Conservation (phyloP, 2,113 vertebrate genomes). For the Oryzias melastigma region DNA sequence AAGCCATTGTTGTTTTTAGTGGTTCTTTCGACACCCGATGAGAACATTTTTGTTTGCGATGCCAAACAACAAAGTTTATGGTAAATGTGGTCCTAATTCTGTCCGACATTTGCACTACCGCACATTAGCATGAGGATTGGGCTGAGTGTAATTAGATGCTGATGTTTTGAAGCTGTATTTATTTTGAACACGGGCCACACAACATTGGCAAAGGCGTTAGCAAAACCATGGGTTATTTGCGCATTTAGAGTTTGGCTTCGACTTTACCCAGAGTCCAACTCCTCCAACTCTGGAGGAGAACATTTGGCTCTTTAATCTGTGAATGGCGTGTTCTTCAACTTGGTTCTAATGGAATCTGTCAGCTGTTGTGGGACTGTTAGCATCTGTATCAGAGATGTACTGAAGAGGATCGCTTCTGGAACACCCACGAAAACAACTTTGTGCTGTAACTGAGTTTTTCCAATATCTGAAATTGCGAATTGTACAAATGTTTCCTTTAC, state of each 20-base stretch:
- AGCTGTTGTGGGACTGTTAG: slow-evolving; percentile 1
- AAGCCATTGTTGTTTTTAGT: slow-evolving; percentile 4
- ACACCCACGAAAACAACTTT: not conserved
- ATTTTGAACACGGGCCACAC: slow-evolving; percentile 3
- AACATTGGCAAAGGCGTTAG: not conserved
- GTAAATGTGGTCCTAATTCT: slow-evolving; percentile 17
- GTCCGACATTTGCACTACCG: slow-evolving; percentile 6
- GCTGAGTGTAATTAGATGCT: slow-evolving; percentile 11
- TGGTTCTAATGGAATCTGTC: not conserved
- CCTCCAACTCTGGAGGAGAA: slow-evolving; percentile 5
- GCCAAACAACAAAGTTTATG: slow-evolving; percentile 21
- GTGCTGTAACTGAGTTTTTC: too few relatives aligned
- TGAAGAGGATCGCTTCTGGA: not conserved
- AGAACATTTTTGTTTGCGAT: slow-evolving; percentile 13
- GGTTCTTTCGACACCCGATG: slow-evolving; percentile 10
- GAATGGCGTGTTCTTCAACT: slow-evolving; percentile 1
- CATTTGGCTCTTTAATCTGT: not conserved
- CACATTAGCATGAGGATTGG: slow-evolving; percentile 5
- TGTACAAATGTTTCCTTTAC: too few relatives aligned
- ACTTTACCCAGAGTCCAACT: not conserved
- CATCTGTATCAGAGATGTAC: not conserved
- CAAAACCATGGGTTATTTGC: slow-evolving; percentile 12
- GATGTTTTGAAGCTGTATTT: slow-evolving; percentile 21
- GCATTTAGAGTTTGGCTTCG: slow-evolving; percentile 1
- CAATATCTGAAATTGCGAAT: too few relatives aligned